Evolutionary conservation across 1,140 invertebrate genomes (phyloP).

Genomic region (Tetraneura akinire): DNA sequence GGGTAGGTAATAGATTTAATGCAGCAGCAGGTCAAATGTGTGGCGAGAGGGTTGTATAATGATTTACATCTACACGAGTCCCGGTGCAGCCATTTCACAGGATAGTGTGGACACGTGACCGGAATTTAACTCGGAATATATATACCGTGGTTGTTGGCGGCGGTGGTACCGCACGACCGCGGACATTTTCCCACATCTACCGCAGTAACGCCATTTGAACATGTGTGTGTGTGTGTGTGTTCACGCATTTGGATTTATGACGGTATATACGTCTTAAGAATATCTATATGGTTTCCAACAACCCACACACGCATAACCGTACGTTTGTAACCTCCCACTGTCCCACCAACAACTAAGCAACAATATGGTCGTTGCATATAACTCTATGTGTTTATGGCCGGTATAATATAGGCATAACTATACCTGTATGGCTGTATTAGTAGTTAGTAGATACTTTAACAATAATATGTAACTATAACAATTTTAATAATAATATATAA

Average conservation of each 20-base stretch:
- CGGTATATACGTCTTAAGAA: constrained; percentile 17
- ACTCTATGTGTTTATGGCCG: too few species aligned
- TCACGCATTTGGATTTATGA: constrained; percentile 17
- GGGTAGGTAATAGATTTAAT: background rate
- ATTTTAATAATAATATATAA: too few species aligned
- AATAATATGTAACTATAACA: too few species aligned
- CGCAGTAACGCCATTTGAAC: background rate
- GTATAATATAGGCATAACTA: too few species aligned
- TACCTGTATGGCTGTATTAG: too few species aligned
- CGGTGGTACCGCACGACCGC: background rate
- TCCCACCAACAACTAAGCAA: background rate
- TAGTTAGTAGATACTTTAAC: too few species aligned
- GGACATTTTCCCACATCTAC: too few species aligned
- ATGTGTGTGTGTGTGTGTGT: background rate
- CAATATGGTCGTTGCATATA: background rate
- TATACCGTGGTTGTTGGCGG: background rate
- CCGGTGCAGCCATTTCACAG: background rate
- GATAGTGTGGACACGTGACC: constrained; percentile 22
- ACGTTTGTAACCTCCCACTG: background rate
- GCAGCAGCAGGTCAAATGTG: background rate
- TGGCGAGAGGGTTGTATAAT: constrained; percentile 7
- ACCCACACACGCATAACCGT: background rate
- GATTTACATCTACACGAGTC: constrained; percentile 18
- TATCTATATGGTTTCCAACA: background rate
- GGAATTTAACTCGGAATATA: background rate